Base-by-base conservation (phyloP, 1,140 invertebrate species). In the Macrotrachela quadricornifera region DNA sequence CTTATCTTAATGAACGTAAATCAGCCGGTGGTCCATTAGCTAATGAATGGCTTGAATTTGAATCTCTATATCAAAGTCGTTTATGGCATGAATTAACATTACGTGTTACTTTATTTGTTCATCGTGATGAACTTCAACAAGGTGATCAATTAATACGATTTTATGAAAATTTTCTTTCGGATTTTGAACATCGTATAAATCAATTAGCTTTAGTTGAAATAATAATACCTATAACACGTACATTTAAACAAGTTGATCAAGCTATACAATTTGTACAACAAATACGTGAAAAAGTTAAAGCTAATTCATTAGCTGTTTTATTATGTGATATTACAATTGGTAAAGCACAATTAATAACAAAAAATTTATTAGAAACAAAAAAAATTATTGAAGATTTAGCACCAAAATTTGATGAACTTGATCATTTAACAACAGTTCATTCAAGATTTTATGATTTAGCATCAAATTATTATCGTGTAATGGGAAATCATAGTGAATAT, bases 61-160 rank as follows among this genome's bases (percentile, higher is more conserved):
- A 53, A 42, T 43, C 46, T 14, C 37, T 53, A 8, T 46, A 9
- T 46, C n/a, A 9, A 42, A 9, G 14, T 9, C 86, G 85, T 72
- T 74, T 94, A 74, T 95, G 87, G 87, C 88, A 94, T 76, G 87
- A 94, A 70, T 67, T 94, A 53, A 94, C 90, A 9, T 67, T 92
- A 30, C 82, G 83, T 72, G 67, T 94, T 37, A 73, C 79, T 38
- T 73, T 75, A 47, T 82, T 94, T 66, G 82, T 92, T 1, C 82
- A 82, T 59, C 74, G 80, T 65, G 78, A 82, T 12, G 68, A 77
- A 0, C 71, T 90, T 46, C 79, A 84, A 60, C 76, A 80, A 63
- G 80, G 77, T 56, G 79, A 82, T 61, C 78, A 80, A 57, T 70
- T 92, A 1, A 75, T 72, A 13, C 60, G 63, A 55, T 69, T 94